These are phyloP conservation scores for Phania funesta DNA, from an alignment of 2,888 invertebrate genomes.

Conservation along the genomic window DNA sequence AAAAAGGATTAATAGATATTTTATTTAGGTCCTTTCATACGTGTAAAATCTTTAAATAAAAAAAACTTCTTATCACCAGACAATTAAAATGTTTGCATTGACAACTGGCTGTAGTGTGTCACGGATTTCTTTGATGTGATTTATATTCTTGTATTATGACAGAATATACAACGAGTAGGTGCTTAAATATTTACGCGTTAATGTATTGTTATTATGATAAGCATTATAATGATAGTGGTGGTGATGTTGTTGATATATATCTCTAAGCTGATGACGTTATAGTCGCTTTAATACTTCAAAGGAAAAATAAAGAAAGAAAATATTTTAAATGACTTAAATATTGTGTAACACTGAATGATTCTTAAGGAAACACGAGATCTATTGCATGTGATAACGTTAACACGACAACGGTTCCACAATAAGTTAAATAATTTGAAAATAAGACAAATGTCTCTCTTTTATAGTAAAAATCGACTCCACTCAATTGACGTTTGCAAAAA, in stretches of 20 bases:
- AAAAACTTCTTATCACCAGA: not conserved
- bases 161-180: too few relatives aligned
- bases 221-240: not conserved
- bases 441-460: too few relatives aligned
- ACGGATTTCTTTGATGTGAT: constrained; percentile 37
- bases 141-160: constrained; percentile 37
- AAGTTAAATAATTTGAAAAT: too few relatives aligned
- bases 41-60: too few relatives aligned
- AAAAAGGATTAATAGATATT: too few relatives aligned
- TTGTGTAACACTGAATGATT: constrained; percentile 15
- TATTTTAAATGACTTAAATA: constrained; percentile 13
- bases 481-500: too few relatives aligned
- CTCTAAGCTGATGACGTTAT: constrained; percentile 51
- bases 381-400: constrained; percentile 26
- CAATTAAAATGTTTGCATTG: constrained; percentile 53
- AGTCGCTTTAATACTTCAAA: not conserved
- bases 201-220: constrained; percentile 4
- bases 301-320: constrained; percentile 24
- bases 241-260: constrained; percentile 38
- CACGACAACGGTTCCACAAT: too few relatives aligned
- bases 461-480: too few relatives aligned
- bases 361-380: constrained; percentile 28
- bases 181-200: constrained; percentile 31
- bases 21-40: too few relatives aligned
- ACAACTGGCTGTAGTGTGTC: constrained; percentile 53